Conservation (phyloP, 2,888 invertebrate genomes). For the Amphipoea oculea region DNA sequence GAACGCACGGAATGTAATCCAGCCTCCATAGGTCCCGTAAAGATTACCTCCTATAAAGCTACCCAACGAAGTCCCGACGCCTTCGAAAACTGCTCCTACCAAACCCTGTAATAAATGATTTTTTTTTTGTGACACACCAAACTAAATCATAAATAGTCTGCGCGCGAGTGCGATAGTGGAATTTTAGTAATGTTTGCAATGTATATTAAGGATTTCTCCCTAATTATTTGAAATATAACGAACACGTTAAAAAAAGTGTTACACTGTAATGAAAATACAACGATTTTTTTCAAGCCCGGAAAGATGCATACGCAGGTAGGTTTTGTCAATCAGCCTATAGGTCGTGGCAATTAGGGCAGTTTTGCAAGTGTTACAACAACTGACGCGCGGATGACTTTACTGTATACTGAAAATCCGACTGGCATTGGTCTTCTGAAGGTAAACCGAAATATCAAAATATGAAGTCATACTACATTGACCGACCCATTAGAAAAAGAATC, state of each 20-base stretch:
- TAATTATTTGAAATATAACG: not conserved
- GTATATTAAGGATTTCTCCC: not conserved
- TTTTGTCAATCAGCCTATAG: not conserved
- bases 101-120: slow-evolving; percentile 91
- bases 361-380: not conserved
- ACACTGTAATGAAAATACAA: not conserved
- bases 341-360: not conserved
- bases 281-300: not conserved
- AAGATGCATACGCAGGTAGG: not conserved
- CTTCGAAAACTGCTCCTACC: slow-evolving; percentile 96
- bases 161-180: no score
- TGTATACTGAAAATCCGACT: not conserved
- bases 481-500: not conserved
- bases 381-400: not conserved
- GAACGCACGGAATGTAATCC: slow-evolving; percentile 93
- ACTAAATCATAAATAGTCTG: not conserved
- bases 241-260: not conserved
- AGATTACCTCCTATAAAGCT: slow-evolving; percentile 94
- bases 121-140: not conserved
- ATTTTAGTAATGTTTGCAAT: not conserved
- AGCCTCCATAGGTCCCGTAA: slow-evolving; percentile 92
- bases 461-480: not conserved
- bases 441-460: not conserved
- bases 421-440: not conserved
- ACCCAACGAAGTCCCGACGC: slow-evolving; percentile 95